phyloP scores from a whole-genome alignment of 1,140 invertebrate species.

The Caenorhabditis remanei region DNA sequence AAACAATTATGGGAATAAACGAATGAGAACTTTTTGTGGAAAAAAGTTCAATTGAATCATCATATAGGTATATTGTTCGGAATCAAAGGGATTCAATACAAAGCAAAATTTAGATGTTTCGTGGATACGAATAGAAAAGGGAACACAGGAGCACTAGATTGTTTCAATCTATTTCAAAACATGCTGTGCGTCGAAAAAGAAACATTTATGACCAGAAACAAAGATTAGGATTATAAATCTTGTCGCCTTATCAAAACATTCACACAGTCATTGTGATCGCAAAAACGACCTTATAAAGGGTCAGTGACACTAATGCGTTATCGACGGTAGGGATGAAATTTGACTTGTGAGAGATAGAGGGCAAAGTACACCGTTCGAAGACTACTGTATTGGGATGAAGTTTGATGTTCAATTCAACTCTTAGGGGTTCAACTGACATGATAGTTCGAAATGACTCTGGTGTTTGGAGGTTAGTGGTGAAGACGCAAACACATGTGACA shows the following conservation, averaged over 20 bases:
- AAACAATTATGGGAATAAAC: too few species aligned
- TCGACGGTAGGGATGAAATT: background rate
- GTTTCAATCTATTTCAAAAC: too few species aligned
- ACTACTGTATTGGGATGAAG: background rate
- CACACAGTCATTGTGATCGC: background rate
- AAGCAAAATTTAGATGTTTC: too few species aligned
- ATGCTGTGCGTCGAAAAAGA: background rate
- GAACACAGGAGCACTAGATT: too few species aligned
- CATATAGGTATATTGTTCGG: too few species aligned
- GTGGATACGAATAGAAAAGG: too few species aligned
- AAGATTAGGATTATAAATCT: background rate
- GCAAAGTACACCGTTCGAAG: background rate
- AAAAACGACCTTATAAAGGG: slow-evolving; percentile 21
- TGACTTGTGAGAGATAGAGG: slow-evolving; percentile 12
- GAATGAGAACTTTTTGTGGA: too few species aligned
- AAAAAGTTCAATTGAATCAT: too few species aligned
- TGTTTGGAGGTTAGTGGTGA: slow-evolving; percentile 11
- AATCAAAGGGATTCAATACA: too few species aligned
- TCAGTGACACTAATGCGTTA: background rate
- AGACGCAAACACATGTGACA: slow-evolving; percentile 35
- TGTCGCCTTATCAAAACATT: slow-evolving; percentile 32
- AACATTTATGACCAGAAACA: background rate
- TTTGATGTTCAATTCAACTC: background rate
- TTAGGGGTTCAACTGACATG: background rate
- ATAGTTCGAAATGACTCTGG: background rate